These are phyloP conservation scores for Pangasius larnaudii DNA, from an alignment of 2,797 vertebrate species.

Conservation along the genomic window DNA sequence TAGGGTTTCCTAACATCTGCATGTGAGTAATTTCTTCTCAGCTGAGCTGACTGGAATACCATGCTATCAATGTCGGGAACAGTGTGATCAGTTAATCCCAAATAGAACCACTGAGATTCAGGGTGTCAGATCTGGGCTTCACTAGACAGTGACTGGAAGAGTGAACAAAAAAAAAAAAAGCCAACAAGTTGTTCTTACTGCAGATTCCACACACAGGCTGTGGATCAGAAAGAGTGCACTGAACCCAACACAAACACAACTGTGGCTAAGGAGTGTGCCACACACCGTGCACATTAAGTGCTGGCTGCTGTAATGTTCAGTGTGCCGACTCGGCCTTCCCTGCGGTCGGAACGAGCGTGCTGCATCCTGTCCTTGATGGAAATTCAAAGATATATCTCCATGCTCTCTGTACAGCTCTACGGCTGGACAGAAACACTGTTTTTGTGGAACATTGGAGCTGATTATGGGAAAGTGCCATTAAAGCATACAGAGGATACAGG, in stretches of 20 bases:
- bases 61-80: constrained; percentile 49
- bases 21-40: constrained; percentile 52
- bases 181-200: constrained; percentile 41
- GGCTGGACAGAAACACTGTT: constrained; percentile 45
- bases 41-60: constrained; percentile 35
- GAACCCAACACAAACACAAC: constrained; percentile 59
- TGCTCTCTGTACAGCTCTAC: constrained; percentile 19
- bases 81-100: constrained; percentile 47
- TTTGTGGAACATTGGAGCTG: constrained; percentile 43
- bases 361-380: constrained; percentile 46
- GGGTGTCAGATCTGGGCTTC: constrained; percentile 35
- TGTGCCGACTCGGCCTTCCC: constrained; percentile 17
- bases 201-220: constrained; percentile 44
- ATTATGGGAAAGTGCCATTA: constrained; percentile 41
- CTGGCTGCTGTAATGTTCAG: constrained; percentile 40
- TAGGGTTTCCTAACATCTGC: constrained; percentile 51
- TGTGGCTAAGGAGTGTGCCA: constrained; percentile 51
- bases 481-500: constrained; percentile 35
- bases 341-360: constrained; percentile 35
- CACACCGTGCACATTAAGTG: constrained; percentile 53
- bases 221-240: constrained; percentile 41
- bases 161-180: constrained; percentile 20
- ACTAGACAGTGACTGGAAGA: constrained; percentile 47
- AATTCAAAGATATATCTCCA: constrained; percentile 38
- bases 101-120: constrained; percentile 34